Evolutionary conservation across 1,140 invertebrate genomes (phyloP).

Genomic region (Subanguina moxae): DNA sequence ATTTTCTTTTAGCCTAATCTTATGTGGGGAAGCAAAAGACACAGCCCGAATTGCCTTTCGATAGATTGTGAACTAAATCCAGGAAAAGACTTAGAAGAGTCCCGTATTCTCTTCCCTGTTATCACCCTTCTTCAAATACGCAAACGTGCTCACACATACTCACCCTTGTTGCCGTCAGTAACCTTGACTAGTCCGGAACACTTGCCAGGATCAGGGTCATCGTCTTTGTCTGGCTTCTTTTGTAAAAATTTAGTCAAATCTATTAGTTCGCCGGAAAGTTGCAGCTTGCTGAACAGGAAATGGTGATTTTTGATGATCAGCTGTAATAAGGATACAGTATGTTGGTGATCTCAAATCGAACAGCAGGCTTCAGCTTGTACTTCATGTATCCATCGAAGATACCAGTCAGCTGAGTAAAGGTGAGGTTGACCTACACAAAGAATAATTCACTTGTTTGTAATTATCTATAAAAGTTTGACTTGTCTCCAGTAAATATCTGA

Average conservation of each 20-base stretch:
- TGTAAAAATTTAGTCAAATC: constrained; percentile 53
- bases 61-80: neutral
- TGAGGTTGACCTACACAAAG: constrained; percentile 12
- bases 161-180: constrained; percentile 49
- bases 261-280: constrained; percentile 54
- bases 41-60: too few species aligned
- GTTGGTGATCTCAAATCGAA: constrained; percentile 1
- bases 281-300: constrained; percentile 42
- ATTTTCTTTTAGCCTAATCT: too few species aligned
- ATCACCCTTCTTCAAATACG: too few species aligned
- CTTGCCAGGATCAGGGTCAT: constrained; percentile 51
- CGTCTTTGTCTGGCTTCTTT: constrained; percentile 43
- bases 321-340: constrained; percentile 26
- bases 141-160: too few species aligned
- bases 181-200: constrained; percentile 56
- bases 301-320: constrained; percentile 43
- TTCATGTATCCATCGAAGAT: constrained; percentile 32
- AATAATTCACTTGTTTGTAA: neutral
- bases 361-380: neutral
- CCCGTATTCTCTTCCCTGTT: too few species aligned
- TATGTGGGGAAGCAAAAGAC: too few species aligned
- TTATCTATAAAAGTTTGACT: constrained; percentile 27
- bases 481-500: constrained; percentile 53
- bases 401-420: constrained; percentile 52
- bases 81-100: constrained; percentile 12